A percentile compares a stretch with the other conserved stretches of the same genome.
phyloP scores from a whole-genome alignment of 2,113 vertebrate species.

The Vulpes lagopus region DNA sequence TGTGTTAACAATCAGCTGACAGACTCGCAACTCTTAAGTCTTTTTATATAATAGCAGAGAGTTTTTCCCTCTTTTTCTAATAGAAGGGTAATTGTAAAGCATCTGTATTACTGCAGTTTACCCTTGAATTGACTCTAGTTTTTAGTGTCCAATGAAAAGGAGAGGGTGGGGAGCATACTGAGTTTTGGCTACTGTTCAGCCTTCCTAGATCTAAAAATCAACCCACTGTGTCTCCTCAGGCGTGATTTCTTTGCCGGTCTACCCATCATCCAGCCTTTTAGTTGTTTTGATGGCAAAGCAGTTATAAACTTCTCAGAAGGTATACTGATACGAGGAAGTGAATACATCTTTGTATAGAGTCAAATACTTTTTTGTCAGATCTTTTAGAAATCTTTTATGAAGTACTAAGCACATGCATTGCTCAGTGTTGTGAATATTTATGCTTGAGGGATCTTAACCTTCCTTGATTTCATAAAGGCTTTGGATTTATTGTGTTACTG shows the following conservation, averaged over 20 bases:
- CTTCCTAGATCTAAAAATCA: slow-evolving; percentile 32
- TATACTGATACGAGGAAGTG: slow-evolving; percentile 25
- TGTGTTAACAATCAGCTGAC: slow-evolving; percentile 80
- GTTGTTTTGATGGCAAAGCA: slow-evolving; percentile 35
- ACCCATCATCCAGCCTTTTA: not conserved
- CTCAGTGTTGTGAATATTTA: slow-evolving; percentile 14
- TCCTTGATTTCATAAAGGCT: slow-evolving; percentile 1
- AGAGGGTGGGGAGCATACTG: not conserved
- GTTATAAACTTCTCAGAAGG: slow-evolving; percentile 65
- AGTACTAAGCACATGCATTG: slow-evolving; percentile 3
- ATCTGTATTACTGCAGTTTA: slow-evolving; percentile 74
- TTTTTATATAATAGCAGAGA: slow-evolving; percentile 77
- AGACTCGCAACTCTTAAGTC: slow-evolving; percentile 77
- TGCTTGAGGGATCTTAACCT: slow-evolving; percentile 65
- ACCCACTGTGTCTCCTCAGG: not conserved
- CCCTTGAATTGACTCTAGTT: slow-evolving; percentile 67
- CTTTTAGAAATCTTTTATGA: slow-evolving; percentile 61
- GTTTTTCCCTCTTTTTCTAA: slow-evolving; percentile 50
- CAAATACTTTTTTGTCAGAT: slow-evolving; percentile 54
- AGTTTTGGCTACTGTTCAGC: not conserved
- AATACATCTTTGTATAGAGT: slow-evolving; percentile 46
- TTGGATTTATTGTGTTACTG: not conserved
- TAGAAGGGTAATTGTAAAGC: slow-evolving; percentile 63
- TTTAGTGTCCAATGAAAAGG: slow-evolving; percentile 65
- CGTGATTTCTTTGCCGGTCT: slow-evolving; percentile 21